Conservation (phyloP, 1,140 invertebrate species). For the Euwallacea fornicatus region DNA sequence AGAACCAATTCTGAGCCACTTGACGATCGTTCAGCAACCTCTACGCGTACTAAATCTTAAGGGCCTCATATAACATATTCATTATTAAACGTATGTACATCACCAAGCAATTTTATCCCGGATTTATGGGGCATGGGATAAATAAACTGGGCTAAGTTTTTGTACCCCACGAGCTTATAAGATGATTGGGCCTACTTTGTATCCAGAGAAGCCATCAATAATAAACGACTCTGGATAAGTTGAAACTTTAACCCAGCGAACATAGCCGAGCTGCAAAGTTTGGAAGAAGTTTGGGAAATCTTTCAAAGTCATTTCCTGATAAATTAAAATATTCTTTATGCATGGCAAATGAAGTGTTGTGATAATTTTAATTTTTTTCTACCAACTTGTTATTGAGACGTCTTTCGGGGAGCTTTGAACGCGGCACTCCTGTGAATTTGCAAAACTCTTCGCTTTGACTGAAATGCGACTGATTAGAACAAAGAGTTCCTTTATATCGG, state of each 20-base stretch:
- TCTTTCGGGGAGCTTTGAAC: background rate
- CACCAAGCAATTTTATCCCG: background rate
- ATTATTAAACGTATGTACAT: too few species aligned
- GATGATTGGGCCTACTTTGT: conserved; percentile 16
- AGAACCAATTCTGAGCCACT: too few species aligned
- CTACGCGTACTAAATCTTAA: too few species aligned
- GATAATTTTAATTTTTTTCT: conserved; percentile 8
- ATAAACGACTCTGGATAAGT: conserved; percentile 21
- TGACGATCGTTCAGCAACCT: too few species aligned
- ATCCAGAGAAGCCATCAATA: conserved; percentile 19
- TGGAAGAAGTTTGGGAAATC: conserved; percentile 8
- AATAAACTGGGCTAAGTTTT: conserved; percentile 13
- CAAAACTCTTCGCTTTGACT: background rate
- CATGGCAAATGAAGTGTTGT: background rate
- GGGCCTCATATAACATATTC: too few species aligned
- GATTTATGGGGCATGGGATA: background rate
- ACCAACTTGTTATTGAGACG: background rate
- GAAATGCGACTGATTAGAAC: conserved; percentile 6
- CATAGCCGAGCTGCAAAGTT: conserved; percentile 7
- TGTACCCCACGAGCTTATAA: conserved; percentile 1
- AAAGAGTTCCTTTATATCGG: conserved; percentile 22
- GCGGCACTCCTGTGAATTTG: background rate
- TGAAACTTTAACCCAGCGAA: conserved; percentile 10
- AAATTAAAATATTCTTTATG: conserved; percentile 16
- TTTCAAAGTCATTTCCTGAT: conserved; percentile 11